Percentiles rank a stretch among this genome's conserved stretches.
Evolutionary conservation across 2,888 invertebrate species (phyloP).

Genomic region (Pimpla rufipes): DNA sequence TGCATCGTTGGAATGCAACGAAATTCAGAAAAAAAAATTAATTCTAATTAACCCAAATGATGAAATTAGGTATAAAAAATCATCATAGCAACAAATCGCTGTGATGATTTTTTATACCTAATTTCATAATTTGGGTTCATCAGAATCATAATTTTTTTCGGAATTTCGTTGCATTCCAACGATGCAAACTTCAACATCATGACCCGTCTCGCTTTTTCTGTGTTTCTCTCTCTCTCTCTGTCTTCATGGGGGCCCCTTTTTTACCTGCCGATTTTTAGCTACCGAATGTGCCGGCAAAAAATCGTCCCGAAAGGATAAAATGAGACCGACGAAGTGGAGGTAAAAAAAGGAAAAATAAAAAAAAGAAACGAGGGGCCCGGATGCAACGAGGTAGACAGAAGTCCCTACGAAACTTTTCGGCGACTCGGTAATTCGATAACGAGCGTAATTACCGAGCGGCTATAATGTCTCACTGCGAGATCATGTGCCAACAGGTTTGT

Average conservation of each 20-base stretch:
- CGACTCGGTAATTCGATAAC: conserved; percentile 68
- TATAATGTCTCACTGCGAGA: conserved; percentile 69
- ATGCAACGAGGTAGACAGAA: neutral
- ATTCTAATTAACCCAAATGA: too few species aligned
- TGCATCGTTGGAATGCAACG: too few species aligned
- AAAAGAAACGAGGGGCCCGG: neutral
- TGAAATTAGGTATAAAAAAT: too few species aligned
- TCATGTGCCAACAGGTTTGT: conserved; percentile 63
- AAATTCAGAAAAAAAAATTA: too few species aligned
- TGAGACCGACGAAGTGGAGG: neutral
- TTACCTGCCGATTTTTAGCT: conserved; percentile 5
- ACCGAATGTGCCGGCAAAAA: neutral
- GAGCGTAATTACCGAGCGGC: conserved; percentile 64
- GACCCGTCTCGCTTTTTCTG: too few species aligned
- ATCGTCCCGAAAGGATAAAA: neutral
- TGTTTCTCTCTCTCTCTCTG: too few species aligned
- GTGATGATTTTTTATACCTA: too few species aligned
- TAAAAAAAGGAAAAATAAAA: conserved; percentile 15
- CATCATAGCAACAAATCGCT: too few species aligned
- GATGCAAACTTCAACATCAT: too few species aligned
- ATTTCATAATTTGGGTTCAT: too few species aligned
- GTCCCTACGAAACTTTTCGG: conserved; percentile 55
- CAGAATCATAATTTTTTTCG: too few species aligned
- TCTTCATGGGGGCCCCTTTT: neutral
- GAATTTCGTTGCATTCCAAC: too few species aligned